These are phyloP conservation scores for Allolobophora icterica DNA, from an alignment of 2,888 invertebrate genomes.

Conservation along the genomic window DNA sequence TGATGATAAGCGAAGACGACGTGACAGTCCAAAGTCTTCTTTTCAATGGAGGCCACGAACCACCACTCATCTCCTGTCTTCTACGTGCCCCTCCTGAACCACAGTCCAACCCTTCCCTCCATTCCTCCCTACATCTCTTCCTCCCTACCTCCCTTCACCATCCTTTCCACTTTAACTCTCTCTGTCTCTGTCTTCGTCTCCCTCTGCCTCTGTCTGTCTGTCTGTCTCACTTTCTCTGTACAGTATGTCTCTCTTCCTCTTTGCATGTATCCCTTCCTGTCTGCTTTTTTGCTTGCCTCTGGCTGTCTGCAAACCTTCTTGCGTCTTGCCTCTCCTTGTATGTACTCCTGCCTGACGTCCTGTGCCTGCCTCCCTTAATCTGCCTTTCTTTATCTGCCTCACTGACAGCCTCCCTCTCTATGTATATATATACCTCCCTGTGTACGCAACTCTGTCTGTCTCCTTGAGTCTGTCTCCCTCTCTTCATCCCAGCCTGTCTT, in stretches of 20 bases:
- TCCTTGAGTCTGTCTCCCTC: too few species aligned
- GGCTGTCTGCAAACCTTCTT: background rate
- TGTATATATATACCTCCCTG: too few species aligned
- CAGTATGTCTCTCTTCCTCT: constrained; percentile 51
- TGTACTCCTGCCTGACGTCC: background rate
- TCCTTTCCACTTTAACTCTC: too few species aligned
- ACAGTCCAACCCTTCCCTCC: background rate
- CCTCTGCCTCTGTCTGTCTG: too few species aligned
- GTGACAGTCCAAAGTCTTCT: too few species aligned
- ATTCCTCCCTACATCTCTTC: too few species aligned
- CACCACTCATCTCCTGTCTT: background rate
- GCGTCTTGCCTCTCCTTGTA: background rate
- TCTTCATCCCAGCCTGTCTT: background rate
- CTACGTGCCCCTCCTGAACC: background rate
- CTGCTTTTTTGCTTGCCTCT: constrained; percentile 55
- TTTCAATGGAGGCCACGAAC: too few species aligned
- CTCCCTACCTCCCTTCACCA: too few species aligned
- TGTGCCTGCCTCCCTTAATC: background rate
- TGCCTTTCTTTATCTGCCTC: background rate
- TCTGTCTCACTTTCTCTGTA: constrained; percentile 48
- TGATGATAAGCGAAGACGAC: too few species aligned
- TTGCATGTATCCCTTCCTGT: constrained; percentile 43
- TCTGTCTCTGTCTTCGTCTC: too few species aligned
- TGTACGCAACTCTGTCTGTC: too few species aligned
- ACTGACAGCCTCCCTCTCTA: background rate